phyloP scores from a whole-genome alignment of 2,888 invertebrate species.

The Orchestes rusci region DNA sequence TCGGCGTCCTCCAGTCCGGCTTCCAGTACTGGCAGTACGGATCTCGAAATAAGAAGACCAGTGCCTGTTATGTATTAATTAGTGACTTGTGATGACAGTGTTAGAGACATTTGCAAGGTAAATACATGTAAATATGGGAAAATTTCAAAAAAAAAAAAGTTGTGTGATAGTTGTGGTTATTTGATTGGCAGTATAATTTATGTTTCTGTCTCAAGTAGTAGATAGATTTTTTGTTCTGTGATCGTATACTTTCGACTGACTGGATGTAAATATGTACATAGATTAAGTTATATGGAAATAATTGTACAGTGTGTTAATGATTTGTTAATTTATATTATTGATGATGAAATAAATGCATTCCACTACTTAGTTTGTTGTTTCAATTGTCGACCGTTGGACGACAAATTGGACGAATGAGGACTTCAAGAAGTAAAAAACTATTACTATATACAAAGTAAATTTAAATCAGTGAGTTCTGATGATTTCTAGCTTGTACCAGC shows the following conservation, averaged over 20 bases:
- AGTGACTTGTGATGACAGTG: constrained; percentile 1
- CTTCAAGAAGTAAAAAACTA: too few relatives aligned
- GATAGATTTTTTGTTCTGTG: constrained; percentile 16
- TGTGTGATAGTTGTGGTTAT: neutral
- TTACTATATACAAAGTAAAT: too few relatives aligned
- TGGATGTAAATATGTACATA: constrained; percentile 16
- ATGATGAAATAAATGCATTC: too few relatives aligned
- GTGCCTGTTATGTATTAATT: constrained; percentile 65
- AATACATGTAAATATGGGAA: constrained; percentile 2
- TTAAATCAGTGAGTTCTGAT: too few relatives aligned
- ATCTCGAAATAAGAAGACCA: constrained; percentile 55
- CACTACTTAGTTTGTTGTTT: too few relatives aligned
- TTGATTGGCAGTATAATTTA: too few relatives aligned
- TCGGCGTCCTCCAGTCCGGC: constrained; percentile 43
- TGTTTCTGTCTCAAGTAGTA: too few relatives aligned
- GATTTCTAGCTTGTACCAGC: too few relatives aligned
- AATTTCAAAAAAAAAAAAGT: too few relatives aligned
- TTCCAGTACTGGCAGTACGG: constrained; percentile 41
- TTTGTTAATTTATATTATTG: neutral
- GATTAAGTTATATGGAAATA: neutral
- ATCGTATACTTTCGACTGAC: constrained; percentile 14
- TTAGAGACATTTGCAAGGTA: neutral
- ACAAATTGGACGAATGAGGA: too few relatives aligned
- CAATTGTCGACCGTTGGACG: too few relatives aligned
- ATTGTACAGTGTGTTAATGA: neutral